phyloP scores from a whole-genome alignment of 2,113 vertebrate species.

The Bagarius yarrelli region DNA sequence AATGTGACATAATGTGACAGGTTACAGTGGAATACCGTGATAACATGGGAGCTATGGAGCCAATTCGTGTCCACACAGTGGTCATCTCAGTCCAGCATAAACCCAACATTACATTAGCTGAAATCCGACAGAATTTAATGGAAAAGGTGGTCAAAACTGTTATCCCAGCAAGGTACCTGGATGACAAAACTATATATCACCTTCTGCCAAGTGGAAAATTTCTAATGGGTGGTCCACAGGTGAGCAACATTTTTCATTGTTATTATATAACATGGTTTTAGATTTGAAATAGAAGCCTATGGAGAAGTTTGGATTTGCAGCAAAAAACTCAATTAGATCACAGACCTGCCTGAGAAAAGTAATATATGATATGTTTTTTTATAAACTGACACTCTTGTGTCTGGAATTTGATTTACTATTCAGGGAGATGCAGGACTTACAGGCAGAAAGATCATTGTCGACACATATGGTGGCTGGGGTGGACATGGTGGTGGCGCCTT shows the following conservation, averaged over 20 bases:
- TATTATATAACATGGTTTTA: neutral
- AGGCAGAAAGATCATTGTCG: conserved; percentile 75
- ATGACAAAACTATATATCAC: conserved; percentile 72
- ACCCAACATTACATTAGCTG: conserved; percentile 60
- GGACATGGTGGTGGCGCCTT: conserved; percentile 76
- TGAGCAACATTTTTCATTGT: conserved; percentile 33
- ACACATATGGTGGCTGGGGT: conserved; percentile 75
- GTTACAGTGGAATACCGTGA: conserved; percentile 74
- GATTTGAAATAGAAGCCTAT: neutral
- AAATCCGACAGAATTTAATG: conserved; percentile 65
- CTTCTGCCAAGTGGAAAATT: conserved; percentile 73
- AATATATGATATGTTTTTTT: neutral
- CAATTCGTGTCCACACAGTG: conserved; percentile 70
- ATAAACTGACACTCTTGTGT: neutral
- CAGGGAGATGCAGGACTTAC: conserved; percentile 74
- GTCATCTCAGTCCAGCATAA: conserved; percentile 74
- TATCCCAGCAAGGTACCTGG: conserved; percentile 68
- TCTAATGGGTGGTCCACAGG: conserved; percentile 67
- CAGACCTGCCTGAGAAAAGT: neutral
- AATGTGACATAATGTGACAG: conserved; percentile 40
- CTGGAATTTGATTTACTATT: neutral
- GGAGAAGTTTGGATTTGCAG: neutral
- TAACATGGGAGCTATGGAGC: conserved; percentile 69
- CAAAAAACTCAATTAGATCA: neutral
- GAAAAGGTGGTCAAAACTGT: conserved; percentile 70